Percentiles rank a stretch among this genome's conserved stretches.
Evolutionary conservation across 2,797 vertebrate species (phyloP).

Genomic region (Gouania willdenowi): DNA sequence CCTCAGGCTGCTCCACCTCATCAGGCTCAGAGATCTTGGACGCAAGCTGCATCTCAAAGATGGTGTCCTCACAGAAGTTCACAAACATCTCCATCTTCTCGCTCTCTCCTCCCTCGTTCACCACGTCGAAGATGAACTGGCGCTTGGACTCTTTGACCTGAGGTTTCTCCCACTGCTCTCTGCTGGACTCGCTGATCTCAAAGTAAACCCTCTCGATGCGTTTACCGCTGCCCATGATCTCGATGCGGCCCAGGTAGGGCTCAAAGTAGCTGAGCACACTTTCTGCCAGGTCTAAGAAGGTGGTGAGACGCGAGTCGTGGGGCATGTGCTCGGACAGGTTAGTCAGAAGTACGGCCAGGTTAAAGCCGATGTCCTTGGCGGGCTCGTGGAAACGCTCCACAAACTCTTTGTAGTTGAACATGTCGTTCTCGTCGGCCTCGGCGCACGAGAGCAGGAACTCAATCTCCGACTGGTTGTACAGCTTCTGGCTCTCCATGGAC

Average conservation of each 20-base stretch:
- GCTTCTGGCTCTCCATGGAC: conserved; percentile 96
- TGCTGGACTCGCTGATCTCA: conserved; percentile 96
- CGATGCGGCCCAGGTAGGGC: conserved; percentile 94
- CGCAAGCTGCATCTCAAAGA: conserved; percentile 99
- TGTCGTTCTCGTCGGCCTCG: conserved; percentile 91
- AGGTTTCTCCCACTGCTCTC: conserved; percentile 98
- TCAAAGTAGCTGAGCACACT: conserved; percentile 96
- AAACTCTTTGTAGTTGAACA: conserved; percentile 92
- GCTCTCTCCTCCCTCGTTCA: conserved; percentile 95
- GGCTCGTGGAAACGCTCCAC: conserved; percentile 95
- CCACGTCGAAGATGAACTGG: conserved; percentile 98
- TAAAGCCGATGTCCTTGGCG: conserved; percentile 97
- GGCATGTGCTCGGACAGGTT: conserved; percentile 99
- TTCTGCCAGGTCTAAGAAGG: conserved; percentile 89
- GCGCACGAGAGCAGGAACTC: conserved; percentile 93
- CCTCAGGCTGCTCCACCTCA: conserved; percentile 77
- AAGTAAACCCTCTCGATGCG: conserved; percentile 97
- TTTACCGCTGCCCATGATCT: conserved; percentile 97
- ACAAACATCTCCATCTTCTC: conserved; percentile 99
- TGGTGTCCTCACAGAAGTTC: conserved; percentile 98
- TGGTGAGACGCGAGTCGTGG: conserved; percentile 86
- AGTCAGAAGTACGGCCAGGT: conserved; percentile 91
- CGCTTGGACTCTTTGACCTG: conserved; percentile 98
- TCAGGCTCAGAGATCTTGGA: conserved; percentile 95
- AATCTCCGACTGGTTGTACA: conserved; percentile 91